A percentile compares a stretch with the other conserved stretches of the same genome.
Evolutionary conservation across 2,113 vertebrate genomes (phyloP).

Genomic region (Noctilio leporinus): DNA sequence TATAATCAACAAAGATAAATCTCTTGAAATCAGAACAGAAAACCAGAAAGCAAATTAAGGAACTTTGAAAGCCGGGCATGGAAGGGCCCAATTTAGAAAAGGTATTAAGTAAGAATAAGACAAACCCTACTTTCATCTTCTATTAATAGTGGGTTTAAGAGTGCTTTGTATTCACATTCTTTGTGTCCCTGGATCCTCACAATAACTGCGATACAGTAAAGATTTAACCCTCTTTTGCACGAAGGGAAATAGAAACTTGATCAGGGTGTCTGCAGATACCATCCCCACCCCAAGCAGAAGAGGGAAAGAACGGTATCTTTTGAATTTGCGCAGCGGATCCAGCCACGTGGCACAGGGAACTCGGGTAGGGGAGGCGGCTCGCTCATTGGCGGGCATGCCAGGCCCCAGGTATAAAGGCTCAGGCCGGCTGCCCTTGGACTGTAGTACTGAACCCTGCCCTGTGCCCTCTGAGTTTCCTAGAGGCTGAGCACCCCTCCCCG

Average conservation of each 20-base stretch:
- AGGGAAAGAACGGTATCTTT: background rate
- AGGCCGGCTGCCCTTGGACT: background rate
- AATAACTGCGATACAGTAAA: background rate
- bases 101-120: background rate
- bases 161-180: background rate
- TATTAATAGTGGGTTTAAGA: background rate
- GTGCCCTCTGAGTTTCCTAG: background rate
- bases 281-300: background rate
- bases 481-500: background rate
- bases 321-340: background rate
- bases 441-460: background rate
- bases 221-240: background rate
- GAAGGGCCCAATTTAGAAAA: background rate
- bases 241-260: background rate
- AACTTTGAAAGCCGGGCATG: background rate
- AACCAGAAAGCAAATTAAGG: conserved; percentile 7
- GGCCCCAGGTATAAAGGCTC: conserved; percentile 35
- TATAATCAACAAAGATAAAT: background rate
- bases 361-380: background rate
- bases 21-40: background rate
- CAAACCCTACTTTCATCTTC: background rate
- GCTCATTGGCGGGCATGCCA: background rate
- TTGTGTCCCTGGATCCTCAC: background rate
- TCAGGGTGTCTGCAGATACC: background rate
- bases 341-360: conserved; percentile 42